A percentile compares a stretch with the other conserved stretches of the same genome.
Evolutionary conservation across 2,888 invertebrate genomes (phyloP).

Genomic region (Sphaerophoria taeniata): DNA sequence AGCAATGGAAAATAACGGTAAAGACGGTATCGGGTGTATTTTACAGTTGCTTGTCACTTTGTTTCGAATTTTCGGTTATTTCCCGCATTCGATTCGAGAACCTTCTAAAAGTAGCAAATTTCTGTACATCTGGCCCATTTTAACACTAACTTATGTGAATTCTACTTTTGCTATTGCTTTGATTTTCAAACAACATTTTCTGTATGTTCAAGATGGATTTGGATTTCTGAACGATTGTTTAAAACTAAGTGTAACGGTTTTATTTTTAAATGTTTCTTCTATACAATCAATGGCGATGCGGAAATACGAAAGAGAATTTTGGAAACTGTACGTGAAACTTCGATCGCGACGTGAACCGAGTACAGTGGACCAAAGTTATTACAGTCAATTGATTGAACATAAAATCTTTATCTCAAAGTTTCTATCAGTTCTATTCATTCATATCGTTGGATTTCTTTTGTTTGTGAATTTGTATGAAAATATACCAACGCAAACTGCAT

Average conservation of each 20-base stretch:
- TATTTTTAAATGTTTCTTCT: constrained; percentile 76
- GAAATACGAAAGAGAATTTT: constrained; percentile 41
- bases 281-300: constrained; percentile 36
- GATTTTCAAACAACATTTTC: constrained; percentile 72
- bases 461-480: not conserved
- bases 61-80: constrained; percentile 78
- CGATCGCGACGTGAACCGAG: constrained; percentile 29
- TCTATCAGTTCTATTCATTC: not conserved
- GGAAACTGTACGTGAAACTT: constrained; percentile 38
- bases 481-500: not conserved
- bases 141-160: constrained; percentile 72
- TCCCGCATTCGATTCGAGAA: constrained; percentile 75
- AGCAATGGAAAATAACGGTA: not conserved
- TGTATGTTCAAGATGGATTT: constrained; percentile 76
- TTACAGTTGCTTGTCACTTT: constrained; percentile 75
- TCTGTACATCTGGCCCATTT: constrained; percentile 75
- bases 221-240: constrained; percentile 77
- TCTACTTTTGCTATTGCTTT: constrained; percentile 34
- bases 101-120: constrained; percentile 23
- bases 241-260: constrained; percentile 75
- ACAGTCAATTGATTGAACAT: constrained; percentile 36
- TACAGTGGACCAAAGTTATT: not conserved
- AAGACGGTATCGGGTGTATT: constrained; percentile 15
- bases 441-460: not conserved
- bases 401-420: constrained; percentile 24